phyloP scores from a whole-genome alignment of 2,113 vertebrate genomes.

The Pyrgilauda ruficollis region DNA sequence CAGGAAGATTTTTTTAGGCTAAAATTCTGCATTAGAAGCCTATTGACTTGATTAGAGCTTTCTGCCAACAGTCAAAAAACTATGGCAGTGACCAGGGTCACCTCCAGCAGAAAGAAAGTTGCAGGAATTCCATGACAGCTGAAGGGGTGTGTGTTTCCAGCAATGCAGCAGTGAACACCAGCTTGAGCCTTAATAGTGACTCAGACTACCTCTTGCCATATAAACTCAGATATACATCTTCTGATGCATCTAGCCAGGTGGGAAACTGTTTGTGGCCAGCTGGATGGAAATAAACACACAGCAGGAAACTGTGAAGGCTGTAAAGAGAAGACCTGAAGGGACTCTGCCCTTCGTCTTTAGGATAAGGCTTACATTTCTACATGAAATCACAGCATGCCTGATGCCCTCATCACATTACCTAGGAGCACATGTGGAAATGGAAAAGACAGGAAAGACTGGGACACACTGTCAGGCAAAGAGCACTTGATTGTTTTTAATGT shows the following conservation, averaged over 20 bases:
- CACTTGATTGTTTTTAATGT: rapidly evolving
- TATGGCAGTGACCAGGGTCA: neutral
- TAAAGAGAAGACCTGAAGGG: neutral
- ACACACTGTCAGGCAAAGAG: neutral
- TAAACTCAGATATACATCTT: neutral
- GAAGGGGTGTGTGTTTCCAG: neutral
- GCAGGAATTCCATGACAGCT: neutral
- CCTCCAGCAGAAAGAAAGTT: neutral
- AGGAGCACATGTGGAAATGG: neutral
- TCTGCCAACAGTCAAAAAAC: neutral
- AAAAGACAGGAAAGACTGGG: neutral
- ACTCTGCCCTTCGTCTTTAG: neutral
- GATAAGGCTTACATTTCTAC: neutral
- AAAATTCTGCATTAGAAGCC: neutral
- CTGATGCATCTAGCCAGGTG: neutral
- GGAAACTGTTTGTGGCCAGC: neutral
- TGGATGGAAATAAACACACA: neutral
- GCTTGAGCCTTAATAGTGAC: neutral
- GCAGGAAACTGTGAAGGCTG: neutral
- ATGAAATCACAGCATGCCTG: neutral
- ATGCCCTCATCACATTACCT: neutral
- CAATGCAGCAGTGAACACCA: neutral
- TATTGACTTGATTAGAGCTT: neutral
- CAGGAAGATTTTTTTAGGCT: neutral
- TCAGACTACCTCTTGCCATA: rapidly evolving